A percentile compares a stretch with the other conserved stretches of the same genome.
Conservation (phyloP, 2,888 invertebrate species). For the Lissocephala sabroskyi region DNA sequence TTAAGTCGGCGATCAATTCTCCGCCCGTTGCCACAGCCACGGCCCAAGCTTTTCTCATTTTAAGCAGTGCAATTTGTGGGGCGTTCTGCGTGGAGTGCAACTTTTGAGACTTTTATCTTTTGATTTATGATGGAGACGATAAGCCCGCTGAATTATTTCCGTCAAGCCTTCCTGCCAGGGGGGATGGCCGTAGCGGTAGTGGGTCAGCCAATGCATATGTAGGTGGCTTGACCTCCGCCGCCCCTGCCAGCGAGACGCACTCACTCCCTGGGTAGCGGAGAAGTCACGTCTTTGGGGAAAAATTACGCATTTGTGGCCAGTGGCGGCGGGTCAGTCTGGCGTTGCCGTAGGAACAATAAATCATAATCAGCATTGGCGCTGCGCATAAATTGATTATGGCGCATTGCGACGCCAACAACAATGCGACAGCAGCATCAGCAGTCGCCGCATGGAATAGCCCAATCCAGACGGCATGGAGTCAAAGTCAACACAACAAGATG, state of each 20-base stretch:
- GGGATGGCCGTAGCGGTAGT: no score
- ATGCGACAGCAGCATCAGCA: not conserved
- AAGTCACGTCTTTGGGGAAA: slow-evolving; percentile 1
- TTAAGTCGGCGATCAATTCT: no score
- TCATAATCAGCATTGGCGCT: slow-evolving; percentile 14
- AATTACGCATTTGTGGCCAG: slow-evolving; percentile 13
- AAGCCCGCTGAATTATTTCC: no score
- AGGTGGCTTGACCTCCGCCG: no score
- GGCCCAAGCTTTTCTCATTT: no score
- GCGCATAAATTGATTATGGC: slow-evolving; percentile 5
- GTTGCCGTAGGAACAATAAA: slow-evolving; percentile 12
- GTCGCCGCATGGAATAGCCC: not conserved
- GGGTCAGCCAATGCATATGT: no score
- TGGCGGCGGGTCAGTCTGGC: not conserved
- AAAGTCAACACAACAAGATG: not conserved
- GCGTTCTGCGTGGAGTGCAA: not conserved
- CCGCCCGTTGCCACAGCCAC: no score
- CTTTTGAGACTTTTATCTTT: not conserved
- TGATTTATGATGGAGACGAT: slow-evolving; percentile 2
- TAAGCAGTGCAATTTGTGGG: not conserved
- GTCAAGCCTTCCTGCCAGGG: no score
- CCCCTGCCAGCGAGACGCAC: no score
- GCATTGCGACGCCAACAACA: slow-evolving; percentile 1
- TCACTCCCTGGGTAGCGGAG: no score
- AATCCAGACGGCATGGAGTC: slow-evolving; percentile 2